Conservation (phyloP, 2,888 invertebrate genomes). For the Cyaniris semiargus region DNA sequence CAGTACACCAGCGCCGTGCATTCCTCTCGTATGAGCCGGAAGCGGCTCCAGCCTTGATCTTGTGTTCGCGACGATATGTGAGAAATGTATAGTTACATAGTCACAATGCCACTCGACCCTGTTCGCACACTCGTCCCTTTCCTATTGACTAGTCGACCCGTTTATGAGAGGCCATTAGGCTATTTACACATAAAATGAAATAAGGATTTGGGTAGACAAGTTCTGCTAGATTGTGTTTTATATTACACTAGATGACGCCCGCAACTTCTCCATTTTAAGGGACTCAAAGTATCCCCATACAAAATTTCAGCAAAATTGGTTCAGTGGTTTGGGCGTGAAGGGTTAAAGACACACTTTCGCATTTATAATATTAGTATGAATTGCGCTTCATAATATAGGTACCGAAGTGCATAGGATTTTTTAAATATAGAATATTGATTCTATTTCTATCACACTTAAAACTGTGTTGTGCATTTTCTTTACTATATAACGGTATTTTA, state of each 20-base stretch:
- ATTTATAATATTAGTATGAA: no score
- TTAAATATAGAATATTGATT: no score
- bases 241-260: not conserved
- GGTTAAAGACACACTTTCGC: no score
- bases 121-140: constrained; percentile 73
- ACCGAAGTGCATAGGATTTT: no score
- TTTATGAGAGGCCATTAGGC: constrained; percentile 58
- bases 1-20: constrained; percentile 51
- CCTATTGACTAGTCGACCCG: constrained; percentile 60
- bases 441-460: not conserved
- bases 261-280: no score
- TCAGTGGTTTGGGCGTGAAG: no score
- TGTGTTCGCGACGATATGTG: constrained; percentile 47
- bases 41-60: constrained; percentile 72
- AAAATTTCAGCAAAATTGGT: no score
- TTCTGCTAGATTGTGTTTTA: not conserved
- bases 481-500: not conserved
- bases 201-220: constrained; percentile 8
- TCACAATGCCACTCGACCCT: constrained; percentile 72
- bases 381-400: no score
- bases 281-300: no score
- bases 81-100: constrained; percentile 54
- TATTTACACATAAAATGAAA: constrained; percentile 51
- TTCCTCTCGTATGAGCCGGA: constrained; percentile 68
- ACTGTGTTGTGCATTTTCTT: no score